phyloP scores from a whole-genome alignment of 2,888 invertebrate species.

The Lycocerus yunnanus region DNA sequence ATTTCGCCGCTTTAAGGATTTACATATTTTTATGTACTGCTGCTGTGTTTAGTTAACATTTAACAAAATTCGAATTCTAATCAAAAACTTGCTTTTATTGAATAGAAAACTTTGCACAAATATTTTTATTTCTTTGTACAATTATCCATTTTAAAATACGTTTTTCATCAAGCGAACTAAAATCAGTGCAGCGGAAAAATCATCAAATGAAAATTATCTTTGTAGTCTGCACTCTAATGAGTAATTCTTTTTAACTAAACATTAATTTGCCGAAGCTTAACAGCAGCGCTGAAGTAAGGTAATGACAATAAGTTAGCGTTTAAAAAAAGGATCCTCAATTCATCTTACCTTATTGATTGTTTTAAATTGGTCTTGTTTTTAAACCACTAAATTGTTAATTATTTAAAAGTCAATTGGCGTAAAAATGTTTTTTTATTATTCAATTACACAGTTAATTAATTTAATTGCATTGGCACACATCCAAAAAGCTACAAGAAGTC shows the following conservation, averaged over 20 bases:
- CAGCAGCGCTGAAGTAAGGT: neutral
- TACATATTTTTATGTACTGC: neutral
- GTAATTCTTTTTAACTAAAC: neutral
- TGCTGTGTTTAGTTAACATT: neutral
- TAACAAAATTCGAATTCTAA: neutral
- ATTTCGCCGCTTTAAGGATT: neutral
- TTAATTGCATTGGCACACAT: constrained; percentile 8
- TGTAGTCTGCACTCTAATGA: neutral
- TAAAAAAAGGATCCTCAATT: neutral
- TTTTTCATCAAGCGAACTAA: neutral
- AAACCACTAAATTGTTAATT: constrained; percentile 3
- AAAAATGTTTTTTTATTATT: neutral
- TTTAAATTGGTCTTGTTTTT: neutral
- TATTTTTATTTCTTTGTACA: neutral
- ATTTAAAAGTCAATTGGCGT: neutral
- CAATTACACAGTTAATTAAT: constrained; percentile 15
- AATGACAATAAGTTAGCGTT: neutral
- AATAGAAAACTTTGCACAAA: neutral
- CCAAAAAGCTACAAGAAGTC: constrained; percentile 6
- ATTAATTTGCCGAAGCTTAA: neutral
- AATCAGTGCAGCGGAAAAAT: neutral
- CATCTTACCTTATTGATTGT: neutral
- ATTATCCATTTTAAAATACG: neutral
- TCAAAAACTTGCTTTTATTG: neutral
- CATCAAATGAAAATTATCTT: neutral